A percentile compares a stretch with the other conserved stretches of the same genome.
phyloP scores from a whole-genome alignment of 1,140 invertebrate genomes.

The Diorhabda elongata region DNA sequence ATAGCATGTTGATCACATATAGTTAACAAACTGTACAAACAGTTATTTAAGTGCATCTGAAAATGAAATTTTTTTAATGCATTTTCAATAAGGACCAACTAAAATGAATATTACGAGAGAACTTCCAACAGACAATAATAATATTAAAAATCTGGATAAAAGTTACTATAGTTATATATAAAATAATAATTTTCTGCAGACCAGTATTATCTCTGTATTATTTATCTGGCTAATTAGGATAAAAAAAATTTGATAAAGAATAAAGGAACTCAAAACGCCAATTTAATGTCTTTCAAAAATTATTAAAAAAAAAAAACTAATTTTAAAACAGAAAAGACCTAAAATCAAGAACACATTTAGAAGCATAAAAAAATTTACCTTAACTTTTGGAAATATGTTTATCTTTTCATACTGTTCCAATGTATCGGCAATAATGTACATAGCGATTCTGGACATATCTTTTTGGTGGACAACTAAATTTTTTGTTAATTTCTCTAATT shows the following conservation, averaged over 20 bases:
- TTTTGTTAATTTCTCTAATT: conserved; percentile 40
- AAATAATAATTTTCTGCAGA: too few species aligned
- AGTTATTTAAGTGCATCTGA: conserved; percentile 41
- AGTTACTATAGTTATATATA: too few species aligned
- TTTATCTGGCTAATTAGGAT: too few species aligned
- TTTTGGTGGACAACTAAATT: conserved; percentile 33
- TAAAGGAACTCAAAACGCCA: conserved; percentile 2
- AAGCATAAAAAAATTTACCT: conserved; percentile 28
- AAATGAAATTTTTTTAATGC: conserved; percentile 18
- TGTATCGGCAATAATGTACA: conserved; percentile 42
- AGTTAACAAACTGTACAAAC: conserved; percentile 36
- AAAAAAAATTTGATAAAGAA: background rate
- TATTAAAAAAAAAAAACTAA: too few species aligned
- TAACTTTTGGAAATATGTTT: conserved; percentile 36
- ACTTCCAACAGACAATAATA: too few species aligned
- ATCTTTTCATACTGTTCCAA: conserved; percentile 37
- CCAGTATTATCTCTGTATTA: too few species aligned
- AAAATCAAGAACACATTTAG: background rate
- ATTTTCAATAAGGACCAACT: too few species aligned
- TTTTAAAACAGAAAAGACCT: too few species aligned
- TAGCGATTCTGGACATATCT: conserved; percentile 38
- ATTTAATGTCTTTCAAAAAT: background rate
- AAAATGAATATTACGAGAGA: too few species aligned
- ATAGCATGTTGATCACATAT: conserved; percentile 41
- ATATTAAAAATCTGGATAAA: too few species aligned